phyloP scores from a whole-genome alignment of 2,888 invertebrate species.

The Idaea dimidiata region DNA sequence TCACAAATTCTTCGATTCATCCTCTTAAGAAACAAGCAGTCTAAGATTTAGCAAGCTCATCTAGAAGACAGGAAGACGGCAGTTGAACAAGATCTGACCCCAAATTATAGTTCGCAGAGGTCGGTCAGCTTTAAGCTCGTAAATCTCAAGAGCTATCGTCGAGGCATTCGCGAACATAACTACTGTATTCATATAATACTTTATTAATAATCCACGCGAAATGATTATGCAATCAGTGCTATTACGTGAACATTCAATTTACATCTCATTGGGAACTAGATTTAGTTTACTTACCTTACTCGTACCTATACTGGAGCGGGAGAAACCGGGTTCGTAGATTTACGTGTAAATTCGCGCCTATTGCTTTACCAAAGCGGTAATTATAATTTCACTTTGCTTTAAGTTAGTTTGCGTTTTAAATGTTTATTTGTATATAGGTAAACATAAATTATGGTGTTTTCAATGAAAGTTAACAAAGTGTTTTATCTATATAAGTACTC shows the following conservation, averaged over 20 bases:
- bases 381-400: background rate
- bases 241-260: constrained; percentile 38
- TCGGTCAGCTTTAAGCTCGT: background rate
- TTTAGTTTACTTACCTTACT: constrained; percentile 13
- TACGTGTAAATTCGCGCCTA: background rate
- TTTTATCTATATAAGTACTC: too few species aligned
- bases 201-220: constrained; percentile 58
- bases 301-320: too few species aligned
- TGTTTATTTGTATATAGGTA: background rate
- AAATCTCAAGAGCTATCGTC: background rate
- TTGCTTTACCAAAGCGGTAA: background rate
- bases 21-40: too few species aligned
- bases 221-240: constrained; percentile 46
- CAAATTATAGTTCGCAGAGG: too few species aligned
- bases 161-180: constrained; percentile 6
- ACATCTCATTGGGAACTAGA: constrained; percentile 31
- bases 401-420: background rate
- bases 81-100: too few species aligned
- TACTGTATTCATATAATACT: constrained; percentile 29
- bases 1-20: too few species aligned
- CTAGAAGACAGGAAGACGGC: too few species aligned
- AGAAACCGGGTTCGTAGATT: constrained; percentile 2
- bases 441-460: background rate
- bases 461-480: too few species aligned
- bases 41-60: too few species aligned